Evolutionary conservation across 2,888 invertebrate genomes (phyloP).

Genomic region (Rotaria sp.): DNA sequence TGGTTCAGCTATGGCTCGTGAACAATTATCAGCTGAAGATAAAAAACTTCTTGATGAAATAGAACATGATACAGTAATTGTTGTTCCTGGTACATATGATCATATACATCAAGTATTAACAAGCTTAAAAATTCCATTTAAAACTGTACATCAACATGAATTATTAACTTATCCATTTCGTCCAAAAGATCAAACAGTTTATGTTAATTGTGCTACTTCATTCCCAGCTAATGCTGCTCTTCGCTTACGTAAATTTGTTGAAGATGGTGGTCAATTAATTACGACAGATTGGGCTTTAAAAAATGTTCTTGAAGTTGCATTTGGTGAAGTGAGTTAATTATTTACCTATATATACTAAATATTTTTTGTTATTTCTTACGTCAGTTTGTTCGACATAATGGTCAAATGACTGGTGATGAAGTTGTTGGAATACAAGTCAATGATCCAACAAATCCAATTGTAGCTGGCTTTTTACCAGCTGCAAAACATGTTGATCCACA

Average conservation of each 20-base stretch:
- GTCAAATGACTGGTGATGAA: conserved; percentile 6
- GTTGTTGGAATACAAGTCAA: conserved; percentile 21
- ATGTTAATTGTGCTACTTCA: not conserved
- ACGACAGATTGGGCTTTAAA: conserved; percentile 2
- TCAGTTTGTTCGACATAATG: not conserved
- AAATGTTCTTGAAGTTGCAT: conserved; percentile 23
- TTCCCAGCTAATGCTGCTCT: not conserved
- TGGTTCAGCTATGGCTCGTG: not conserved
- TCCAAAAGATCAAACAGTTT: not conserved
- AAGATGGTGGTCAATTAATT: conserved; percentile 2
- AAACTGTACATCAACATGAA: not conserved
- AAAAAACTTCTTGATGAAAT: not conserved
- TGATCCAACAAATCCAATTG: not conserved
- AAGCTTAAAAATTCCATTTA: not conserved
- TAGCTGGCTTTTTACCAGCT: conserved; percentile 19
- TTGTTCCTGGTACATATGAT: conserved; percentile 2
- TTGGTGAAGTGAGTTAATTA: not conserved
- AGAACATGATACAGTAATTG: not conserved
- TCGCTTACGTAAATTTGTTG: not conserved
- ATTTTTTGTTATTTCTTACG: no score
- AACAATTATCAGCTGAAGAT: not conserved
- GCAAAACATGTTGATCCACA: conserved; percentile 21
- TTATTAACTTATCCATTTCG: not conserved
- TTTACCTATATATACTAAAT: not conserved
- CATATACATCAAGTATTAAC: not conserved